Percentiles rank a stretch among this genome's conserved stretches.
These are phyloP conservation scores for Paramuricea clavata DNA, from an alignment of 92 coral and sea anemone genomes.

Conservation along the genomic window DNA sequence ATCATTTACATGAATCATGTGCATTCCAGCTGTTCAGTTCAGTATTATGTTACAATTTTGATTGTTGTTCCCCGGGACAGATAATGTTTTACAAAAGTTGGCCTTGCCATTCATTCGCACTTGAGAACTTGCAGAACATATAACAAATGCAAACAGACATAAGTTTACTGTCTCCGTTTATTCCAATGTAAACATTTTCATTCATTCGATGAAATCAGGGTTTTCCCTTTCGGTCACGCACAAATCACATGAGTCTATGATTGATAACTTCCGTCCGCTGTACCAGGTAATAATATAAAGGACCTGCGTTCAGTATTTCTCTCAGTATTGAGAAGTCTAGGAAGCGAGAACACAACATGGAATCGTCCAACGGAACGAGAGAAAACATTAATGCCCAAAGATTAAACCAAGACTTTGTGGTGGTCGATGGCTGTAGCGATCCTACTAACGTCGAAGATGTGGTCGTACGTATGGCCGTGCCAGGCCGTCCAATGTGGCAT, in stretches of 20 bases:
- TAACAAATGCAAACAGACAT: no score
- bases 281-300: background rate
- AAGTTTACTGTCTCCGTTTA: no score
- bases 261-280: background rate
- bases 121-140: no score
- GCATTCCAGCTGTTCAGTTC: no score
- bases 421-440: background rate
- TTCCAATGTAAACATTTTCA: no score
- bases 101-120: no score
- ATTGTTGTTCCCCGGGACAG: no score
- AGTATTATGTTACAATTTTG: no score
- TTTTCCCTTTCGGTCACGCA: background rate
- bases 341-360: background rate
- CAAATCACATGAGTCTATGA: background rate
- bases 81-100: no score
- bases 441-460: background rate
- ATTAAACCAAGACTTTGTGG: background rate
- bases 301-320: background rate
- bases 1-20: no score
- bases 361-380: background rate
- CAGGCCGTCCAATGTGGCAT: conserved; percentile 29
- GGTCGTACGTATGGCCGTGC: conserved; percentile 25
- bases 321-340: background rate
- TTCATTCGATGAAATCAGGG: background rate
- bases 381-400: background rate